Conservation (phyloP, 2,888 invertebrate species). For the Danaus chrysippus region DNA sequence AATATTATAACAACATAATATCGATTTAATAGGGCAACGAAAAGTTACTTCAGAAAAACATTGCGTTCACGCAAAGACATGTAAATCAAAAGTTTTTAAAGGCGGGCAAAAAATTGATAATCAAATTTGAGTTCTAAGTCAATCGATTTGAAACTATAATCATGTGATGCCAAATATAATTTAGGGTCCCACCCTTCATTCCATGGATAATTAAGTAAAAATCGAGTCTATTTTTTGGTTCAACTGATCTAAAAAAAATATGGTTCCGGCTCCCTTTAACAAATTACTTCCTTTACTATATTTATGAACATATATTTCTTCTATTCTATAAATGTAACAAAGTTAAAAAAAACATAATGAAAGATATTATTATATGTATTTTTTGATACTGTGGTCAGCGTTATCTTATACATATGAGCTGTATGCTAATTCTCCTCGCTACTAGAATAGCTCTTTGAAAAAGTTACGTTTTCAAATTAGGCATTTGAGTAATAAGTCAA, state of each 20-base stretch:
- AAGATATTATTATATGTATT: neutral
- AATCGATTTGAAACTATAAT: conserved; percentile 9
- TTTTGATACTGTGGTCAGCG: too few species aligned
- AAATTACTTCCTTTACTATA: neutral
- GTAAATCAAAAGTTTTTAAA: conserved; percentile 1
- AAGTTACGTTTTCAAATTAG: too few species aligned
- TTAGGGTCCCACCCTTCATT: conserved; percentile 30
- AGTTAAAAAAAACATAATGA: neutral
- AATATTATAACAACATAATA: neutral
- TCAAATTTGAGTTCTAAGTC: neutral
- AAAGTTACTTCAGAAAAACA: too few species aligned
- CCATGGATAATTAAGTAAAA: conserved; percentile 30
- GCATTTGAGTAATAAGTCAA: too few species aligned
- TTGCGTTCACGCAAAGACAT: neutral
- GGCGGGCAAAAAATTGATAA: neutral
- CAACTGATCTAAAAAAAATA: conserved; percentile 19
- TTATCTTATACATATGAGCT: too few species aligned
- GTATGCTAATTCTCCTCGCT: too few species aligned
- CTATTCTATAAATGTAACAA: neutral
- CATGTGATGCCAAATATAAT: neutral
- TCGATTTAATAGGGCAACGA: too few species aligned
- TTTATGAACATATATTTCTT: neutral
- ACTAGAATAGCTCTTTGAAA: too few species aligned
- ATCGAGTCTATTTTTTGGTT: conserved; percentile 29
- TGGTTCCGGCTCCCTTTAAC: conserved; percentile 3